Evolutionary conservation across 1,140 invertebrate genomes (phyloP), one percentile per base, ranked within the genome.

Genomic region (Pteromalus puparum): DNA sequence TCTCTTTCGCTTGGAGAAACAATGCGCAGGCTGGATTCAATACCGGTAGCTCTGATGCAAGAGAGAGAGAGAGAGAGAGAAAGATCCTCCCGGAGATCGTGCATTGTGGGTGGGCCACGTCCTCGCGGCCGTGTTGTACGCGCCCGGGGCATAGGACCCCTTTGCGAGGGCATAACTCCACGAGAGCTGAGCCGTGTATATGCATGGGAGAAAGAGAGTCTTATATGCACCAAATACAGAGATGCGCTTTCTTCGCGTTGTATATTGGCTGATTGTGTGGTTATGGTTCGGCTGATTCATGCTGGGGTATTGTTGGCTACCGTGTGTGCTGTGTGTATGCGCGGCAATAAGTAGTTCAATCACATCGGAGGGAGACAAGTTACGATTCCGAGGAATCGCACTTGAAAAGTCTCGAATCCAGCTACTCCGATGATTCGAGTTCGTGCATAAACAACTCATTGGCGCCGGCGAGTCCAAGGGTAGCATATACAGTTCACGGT

Each of bases 21-120:
- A 93, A 93, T 93, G 90, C 91, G 90, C 89, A 88, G 89, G 89
- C 89, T 85, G 88, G 91, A 92, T 92, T 93, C 92, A 93, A 93
- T 93, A 93, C 92, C 91, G 90, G 92, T 93, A 93, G 92, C 92
- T 87, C 90, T 34, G 30, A 34, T 34, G 30, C 30, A 34, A 34
- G 30, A 34, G 30, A 7, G 24, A 79, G 88, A 53, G 48, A 46
- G 42, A 24, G 61, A 67, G n/a, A 67, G 65, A 26, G 53, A 61
- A n/a, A 61, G 81, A 88, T 85, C 81, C 84, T 87, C 86, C 84
- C 78, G 84, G 88, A 91, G 90, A 93, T 92, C 91, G 91, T 92
- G 91, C 92, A 87, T 92, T 91, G 92, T 92, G 92, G 92, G 92
- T 93, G 92, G 92, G 91, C 92, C 88, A 83, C 86, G 34, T 46